Evolutionary conservation across 2,113 vertebrate species (phyloP).

Genomic region (Taxidea taxus): DNA sequence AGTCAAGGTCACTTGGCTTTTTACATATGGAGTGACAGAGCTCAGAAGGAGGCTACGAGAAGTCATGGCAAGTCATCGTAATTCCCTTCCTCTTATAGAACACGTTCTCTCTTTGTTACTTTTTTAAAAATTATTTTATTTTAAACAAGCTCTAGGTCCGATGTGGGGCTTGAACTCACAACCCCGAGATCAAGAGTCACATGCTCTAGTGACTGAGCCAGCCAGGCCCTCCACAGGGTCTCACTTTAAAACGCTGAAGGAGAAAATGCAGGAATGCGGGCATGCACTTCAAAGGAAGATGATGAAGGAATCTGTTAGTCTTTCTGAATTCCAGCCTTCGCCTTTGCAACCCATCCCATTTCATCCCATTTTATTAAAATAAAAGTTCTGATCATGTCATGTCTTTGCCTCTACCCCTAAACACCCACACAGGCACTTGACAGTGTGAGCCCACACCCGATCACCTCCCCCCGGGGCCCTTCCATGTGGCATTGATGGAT

Average conservation of each 20-base stretch:
- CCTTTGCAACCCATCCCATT: background rate
- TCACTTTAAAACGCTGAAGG: background rate
- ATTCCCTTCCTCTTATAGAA: too few relatives aligned
- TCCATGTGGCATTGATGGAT: background rate
- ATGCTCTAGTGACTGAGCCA: background rate
- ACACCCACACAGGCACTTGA: background rate
- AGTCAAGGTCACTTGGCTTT: background rate
- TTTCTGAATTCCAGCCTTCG: background rate
- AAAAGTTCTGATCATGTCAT: background rate
- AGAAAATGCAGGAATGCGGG: background rate
- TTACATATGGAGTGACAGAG: background rate
- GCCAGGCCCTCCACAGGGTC: background rate
- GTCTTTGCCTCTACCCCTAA: background rate
- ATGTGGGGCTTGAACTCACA: background rate
- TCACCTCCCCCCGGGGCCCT: background rate
- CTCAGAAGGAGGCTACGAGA: background rate
- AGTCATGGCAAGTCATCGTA: background rate
- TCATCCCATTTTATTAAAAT: background rate
- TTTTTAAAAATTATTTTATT: background rate
- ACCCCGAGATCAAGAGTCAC: background rate
- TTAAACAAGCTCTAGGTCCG: background rate
- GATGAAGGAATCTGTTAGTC: background rate
- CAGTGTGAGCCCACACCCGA: background rate
- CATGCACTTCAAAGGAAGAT: background rate
- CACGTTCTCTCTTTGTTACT: background rate